These are phyloP conservation scores for Formica selysi DNA, from an alignment of 1,140 invertebrate genomes.

Conservation along the genomic window DNA sequence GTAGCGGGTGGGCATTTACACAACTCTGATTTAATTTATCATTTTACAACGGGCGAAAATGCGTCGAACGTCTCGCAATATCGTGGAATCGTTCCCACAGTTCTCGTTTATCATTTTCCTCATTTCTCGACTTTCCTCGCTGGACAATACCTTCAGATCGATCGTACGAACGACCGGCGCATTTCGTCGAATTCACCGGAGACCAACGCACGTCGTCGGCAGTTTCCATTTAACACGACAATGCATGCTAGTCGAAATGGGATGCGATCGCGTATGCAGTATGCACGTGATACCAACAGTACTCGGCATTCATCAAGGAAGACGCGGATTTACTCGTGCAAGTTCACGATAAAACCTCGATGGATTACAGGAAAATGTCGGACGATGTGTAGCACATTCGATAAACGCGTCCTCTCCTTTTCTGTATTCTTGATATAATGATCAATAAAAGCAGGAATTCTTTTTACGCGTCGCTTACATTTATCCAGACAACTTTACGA, in stretches of 20 bases:
- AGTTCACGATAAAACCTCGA: slow-evolving; percentile 47
- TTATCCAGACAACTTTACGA: not conserved
- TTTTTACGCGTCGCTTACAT: not conserved
- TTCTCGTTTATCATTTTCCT: slow-evolving; percentile 63
- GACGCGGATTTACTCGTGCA: slow-evolving; percentile 53
- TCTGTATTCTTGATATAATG: not conserved
- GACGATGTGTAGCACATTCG: not conserved
- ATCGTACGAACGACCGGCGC: slow-evolving; percentile 18
- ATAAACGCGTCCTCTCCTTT: not conserved
- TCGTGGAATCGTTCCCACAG: slow-evolving; percentile 54
- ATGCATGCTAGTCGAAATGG: slow-evolving; percentile 48
- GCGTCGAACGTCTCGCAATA: slow-evolving; percentile 33
- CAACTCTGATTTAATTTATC: slow-evolving; percentile 54
- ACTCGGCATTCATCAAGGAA: slow-evolving; percentile 43
- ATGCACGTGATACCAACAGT: slow-evolving; percentile 19
- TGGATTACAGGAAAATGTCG: slow-evolving; percentile 34
- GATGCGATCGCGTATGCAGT: slow-evolving; percentile 54
- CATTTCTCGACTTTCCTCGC: slow-evolving; percentile 60
- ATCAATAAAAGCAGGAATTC: not conserved
- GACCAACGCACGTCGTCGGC: slow-evolving; percentile 19
- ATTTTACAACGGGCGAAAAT: slow-evolving; percentile 30
- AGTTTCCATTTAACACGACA: slow-evolving; percentile 63
- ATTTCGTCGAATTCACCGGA: slow-evolving; percentile 46
- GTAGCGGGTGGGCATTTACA: slow-evolving; percentile 34
- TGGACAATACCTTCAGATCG: slow-evolving; percentile 57